Percentiles rank a stretch among this genome's conserved stretches.
These are phyloP conservation scores for Marcusenius ussheri DNA, from an alignment of 2,113 vertebrate genomes.

Conservation along the genomic window DNA sequence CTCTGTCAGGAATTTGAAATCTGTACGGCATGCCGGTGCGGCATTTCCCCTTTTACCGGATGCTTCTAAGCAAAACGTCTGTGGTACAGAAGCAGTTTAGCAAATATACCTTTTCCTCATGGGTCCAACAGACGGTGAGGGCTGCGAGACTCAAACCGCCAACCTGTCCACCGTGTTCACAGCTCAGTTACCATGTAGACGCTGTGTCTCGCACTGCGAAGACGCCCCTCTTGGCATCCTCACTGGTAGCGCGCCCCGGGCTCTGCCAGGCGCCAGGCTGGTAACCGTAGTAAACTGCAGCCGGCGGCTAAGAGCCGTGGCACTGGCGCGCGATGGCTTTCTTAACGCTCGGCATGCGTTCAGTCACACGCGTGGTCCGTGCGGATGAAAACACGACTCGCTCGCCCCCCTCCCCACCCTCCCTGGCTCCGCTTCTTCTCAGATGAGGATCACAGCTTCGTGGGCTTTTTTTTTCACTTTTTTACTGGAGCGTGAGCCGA, in stretches of 20 bases:
- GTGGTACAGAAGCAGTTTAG: not conserved
- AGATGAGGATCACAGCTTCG: not conserved
- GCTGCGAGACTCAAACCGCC: not conserved
- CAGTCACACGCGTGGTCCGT: not conserved
- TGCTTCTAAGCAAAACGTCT: not conserved
- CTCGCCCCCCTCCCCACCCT: not conserved
- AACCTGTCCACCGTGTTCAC: not conserved
- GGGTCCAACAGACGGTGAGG: not conserved
- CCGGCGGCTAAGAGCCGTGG: not conserved
- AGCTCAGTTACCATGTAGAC: not conserved
- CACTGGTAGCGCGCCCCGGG: not conserved
- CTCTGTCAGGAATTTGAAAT: not conserved
- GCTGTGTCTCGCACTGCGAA: not conserved
- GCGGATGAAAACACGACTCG: not conserved
- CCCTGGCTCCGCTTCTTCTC: not conserved
- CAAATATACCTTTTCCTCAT: not conserved
- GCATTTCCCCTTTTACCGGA: not conserved
- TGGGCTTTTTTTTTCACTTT: not conserved
- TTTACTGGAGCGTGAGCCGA: not conserved
- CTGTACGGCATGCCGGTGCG: not conserved
- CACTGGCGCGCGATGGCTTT: not conserved
- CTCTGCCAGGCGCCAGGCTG: not conserved
- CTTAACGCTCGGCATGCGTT: constrained; percentile 3
- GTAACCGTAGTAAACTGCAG: not conserved
- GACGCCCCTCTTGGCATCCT: not conserved